Percentiles rank a stretch among this genome's conserved stretches.
phyloP scores from a whole-genome alignment of 1,140 invertebrate genomes.

The Heliconius eleuchia region DNA sequence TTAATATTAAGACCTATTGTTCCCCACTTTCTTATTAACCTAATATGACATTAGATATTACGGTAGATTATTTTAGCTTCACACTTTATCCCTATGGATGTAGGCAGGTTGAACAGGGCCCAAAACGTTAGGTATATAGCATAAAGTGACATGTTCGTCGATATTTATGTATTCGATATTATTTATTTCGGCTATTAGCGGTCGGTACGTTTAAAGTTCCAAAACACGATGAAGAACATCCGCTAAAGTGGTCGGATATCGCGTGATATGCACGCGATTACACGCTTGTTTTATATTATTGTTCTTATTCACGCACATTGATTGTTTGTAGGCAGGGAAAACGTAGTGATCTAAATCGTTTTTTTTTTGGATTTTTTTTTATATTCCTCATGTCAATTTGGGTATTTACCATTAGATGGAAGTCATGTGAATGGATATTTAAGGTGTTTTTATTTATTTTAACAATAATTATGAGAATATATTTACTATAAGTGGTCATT shows the following conservation, averaged over 20 bases:
- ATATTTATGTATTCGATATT: slow-evolving; percentile 23
- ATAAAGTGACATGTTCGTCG: slow-evolving; percentile 1
- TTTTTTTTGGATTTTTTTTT: too few species aligned
- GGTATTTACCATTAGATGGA: too few species aligned
- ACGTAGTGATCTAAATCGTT: neutral
- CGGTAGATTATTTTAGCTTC: neutral
- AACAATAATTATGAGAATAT: too few species aligned
- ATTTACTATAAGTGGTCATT: too few species aligned
- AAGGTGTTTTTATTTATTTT: too few species aligned
- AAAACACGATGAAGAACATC: slow-evolving; percentile 40
- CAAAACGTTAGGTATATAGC: neutral
- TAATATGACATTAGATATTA: neutral
- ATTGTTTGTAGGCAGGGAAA: neutral
- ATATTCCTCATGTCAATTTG: too few species aligned
- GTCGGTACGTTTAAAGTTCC: slow-evolving; percentile 47
- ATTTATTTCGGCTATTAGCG: slow-evolving; percentile 45
- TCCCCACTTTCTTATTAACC: too few species aligned
- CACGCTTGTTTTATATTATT: neutral
- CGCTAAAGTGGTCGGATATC: slow-evolving; percentile 50
- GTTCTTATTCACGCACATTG: neutral
- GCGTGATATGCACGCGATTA: neutral
- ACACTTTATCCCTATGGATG: too few species aligned
- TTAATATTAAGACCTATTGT: too few species aligned
- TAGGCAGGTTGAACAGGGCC: too few species aligned
- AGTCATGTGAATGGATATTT: too few species aligned